Evolutionary conservation across 2,113 vertebrate species (phyloP).

Genomic region (Mastomys natalensis): DNA sequence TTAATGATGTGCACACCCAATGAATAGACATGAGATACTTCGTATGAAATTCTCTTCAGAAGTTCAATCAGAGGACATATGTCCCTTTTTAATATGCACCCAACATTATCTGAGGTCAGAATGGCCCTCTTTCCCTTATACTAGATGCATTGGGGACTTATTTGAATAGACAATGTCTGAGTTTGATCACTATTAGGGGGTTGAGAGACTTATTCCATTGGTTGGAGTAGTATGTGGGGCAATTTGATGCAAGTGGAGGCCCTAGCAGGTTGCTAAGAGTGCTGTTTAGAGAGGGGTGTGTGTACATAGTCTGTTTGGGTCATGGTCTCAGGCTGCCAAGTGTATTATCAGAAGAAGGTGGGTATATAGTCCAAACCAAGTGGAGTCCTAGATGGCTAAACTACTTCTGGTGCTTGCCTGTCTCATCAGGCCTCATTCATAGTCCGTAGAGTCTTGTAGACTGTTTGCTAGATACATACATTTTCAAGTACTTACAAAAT

Average conservation of each 20-base stretch:
- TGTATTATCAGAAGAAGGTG: not conserved
- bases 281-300: too few relatives aligned
- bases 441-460: conserved; percentile 54
- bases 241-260: not conserved
- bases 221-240: not conserved
- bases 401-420: not conserved
- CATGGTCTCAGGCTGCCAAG: not conserved
- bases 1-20: not conserved
- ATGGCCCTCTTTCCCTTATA: too few relatives aligned
- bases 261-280: too few relatives aligned
- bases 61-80: not conserved
- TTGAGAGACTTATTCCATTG: not conserved
- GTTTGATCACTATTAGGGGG: too few relatives aligned
- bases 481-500: conserved; percentile 77
- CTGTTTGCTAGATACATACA: conserved; percentile 70
- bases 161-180: not conserved
- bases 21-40: not conserved
- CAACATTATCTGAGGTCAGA: not conserved
- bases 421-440: conserved; percentile 62
- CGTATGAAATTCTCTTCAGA: not conserved
- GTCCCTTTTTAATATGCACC: not conserved
- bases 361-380: not conserved
- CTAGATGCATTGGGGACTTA: not conserved
- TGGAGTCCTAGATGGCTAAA: not conserved
- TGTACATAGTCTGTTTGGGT: not conserved